These are phyloP conservation scores for Acleris holmiana DNA, from an alignment of 2,888 invertebrate genomes.

Conservation along the genomic window DNA sequence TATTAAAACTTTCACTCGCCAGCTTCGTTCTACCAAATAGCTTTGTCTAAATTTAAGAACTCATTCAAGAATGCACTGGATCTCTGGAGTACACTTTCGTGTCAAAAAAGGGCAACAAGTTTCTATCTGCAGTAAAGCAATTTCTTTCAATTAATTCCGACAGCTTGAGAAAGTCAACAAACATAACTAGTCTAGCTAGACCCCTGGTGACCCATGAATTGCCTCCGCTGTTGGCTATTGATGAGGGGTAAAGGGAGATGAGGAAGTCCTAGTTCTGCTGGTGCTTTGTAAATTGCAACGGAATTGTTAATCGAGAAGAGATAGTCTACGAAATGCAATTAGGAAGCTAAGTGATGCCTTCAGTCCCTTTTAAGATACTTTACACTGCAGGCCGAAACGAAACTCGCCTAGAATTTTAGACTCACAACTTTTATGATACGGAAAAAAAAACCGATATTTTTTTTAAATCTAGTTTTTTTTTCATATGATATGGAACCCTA, in stretches of 20 bases:
- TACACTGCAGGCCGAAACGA: slow-evolving; percentile 2
- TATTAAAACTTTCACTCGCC: no score
- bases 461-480: no score
- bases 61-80: neutral
- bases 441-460: neutral
- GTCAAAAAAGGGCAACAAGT: slow-evolving; percentile 22
- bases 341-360: slow-evolving; percentile 28
- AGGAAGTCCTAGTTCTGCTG: slow-evolving; percentile 9
- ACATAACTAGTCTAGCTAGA: slow-evolving; percentile 14
- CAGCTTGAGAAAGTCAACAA: slow-evolving; percentile 36
- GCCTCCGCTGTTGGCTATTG: neutral
- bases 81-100: slow-evolving; percentile 16
- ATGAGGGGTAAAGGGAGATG: neutral
- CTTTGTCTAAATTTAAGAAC: neutral
- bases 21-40: no score
- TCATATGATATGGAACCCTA: no score
- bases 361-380: slow-evolving; percentile 18
- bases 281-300: slow-evolving; percentile 29
- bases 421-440: neutral
- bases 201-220: neutral
- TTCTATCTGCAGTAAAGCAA: slow-evolving; percentile 30
- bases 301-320: slow-evolving; percentile 37
- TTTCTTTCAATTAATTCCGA: slow-evolving; percentile 36
- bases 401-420: neutral
- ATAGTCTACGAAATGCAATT: slow-evolving; percentile 37